Conservation (phyloP, 2,888 invertebrate species). For the Agonopterix subpropinquella region DNA sequence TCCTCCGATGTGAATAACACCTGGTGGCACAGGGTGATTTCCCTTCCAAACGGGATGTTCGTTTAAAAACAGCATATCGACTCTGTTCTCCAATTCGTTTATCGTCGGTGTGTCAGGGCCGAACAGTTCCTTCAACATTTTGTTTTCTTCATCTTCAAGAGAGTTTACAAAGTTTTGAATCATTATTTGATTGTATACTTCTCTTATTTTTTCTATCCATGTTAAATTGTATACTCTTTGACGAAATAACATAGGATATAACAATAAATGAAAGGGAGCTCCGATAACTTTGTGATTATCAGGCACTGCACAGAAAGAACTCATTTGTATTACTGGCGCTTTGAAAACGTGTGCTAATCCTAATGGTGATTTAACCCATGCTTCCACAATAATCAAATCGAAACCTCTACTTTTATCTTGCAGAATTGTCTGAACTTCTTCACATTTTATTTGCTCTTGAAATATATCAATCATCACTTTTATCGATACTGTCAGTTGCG, state of each 20-base stretch:
- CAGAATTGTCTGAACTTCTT: too few species aligned
- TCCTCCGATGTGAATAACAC: conserved; percentile 50
- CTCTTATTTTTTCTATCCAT: conserved; percentile 16
- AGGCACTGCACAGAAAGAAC: too few species aligned
- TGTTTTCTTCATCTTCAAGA: conserved; percentile 10
- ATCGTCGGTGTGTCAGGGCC: conserved; percentile 18
- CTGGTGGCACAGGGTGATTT: conserved; percentile 46
- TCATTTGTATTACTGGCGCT: too few species aligned
- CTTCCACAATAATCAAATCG: too few species aligned
- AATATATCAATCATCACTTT: too few species aligned
- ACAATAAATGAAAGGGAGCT: conserved; percentile 22
- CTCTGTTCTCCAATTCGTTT: conserved; percentile 25
- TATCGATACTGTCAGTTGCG: too few species aligned
- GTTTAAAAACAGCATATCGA: conserved; percentile 46
- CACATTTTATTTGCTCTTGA: too few species aligned
- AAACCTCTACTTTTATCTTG: too few species aligned
- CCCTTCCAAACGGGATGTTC: conserved; percentile 39
- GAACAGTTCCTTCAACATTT: conserved; percentile 17
- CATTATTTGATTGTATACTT: conserved; percentile 7
- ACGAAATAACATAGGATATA: conserved; percentile 22
- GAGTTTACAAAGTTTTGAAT: neutral
- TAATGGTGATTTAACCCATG: too few species aligned
- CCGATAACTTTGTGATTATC: too few species aligned
- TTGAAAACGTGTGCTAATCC: too few species aligned
- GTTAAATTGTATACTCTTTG: conserved; percentile 20